Percentiles rank a stretch among this genome's conserved stretches.
These are phyloP conservation scores for Leucoraja erinaceus DNA, from an alignment of 2,113 vertebrate species.

Conservation along the genomic window DNA sequence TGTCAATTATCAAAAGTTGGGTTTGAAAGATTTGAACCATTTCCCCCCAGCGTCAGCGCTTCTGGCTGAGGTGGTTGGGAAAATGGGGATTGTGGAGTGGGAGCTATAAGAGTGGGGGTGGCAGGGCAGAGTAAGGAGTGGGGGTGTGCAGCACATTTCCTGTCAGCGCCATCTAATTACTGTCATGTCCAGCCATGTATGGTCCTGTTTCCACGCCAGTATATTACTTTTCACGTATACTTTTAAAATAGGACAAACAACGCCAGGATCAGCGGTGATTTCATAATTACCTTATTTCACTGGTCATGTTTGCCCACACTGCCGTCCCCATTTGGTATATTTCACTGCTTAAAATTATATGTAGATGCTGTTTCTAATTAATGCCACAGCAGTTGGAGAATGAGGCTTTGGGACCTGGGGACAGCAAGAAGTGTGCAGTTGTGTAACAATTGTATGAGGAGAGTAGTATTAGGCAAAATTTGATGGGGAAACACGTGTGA, in stretches of 20 bases:
- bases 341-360: background rate
- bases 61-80: background rate
- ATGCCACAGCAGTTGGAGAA: background rate
- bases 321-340: background rate
- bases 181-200: no score
- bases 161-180: background rate
- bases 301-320: no score
- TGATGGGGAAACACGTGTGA: background rate
- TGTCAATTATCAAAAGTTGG: background rate
- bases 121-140: no score
- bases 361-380: no score
- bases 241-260: background rate
- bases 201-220: background rate
- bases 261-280: background rate
- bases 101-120: no score
- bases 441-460: no score
- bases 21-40: background rate
- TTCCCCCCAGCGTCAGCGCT: background rate
- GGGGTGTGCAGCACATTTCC: background rate
- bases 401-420: background rate
- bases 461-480: background rate
- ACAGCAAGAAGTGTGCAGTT: no score
- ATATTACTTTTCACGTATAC: background rate
- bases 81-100: no score
- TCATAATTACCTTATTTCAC: background rate